These are phyloP conservation scores for Orientallactaga sibirica DNA, from an alignment of 2,797 vertebrate species.

Conservation along the genomic window DNA sequence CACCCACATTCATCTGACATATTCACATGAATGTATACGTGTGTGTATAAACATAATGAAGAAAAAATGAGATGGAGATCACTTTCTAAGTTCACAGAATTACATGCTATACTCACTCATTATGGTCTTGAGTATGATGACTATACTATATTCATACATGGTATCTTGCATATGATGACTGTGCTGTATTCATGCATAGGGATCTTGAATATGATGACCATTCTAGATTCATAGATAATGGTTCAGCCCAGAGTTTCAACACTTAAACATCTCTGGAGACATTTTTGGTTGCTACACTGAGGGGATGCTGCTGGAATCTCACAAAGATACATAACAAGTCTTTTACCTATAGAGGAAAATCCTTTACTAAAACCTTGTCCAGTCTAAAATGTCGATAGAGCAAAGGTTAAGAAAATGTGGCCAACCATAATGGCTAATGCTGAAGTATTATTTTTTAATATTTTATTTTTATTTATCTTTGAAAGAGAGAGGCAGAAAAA, in stretches of 20 bases:
- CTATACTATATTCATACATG: too few species aligned
- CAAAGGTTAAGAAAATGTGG: background rate
- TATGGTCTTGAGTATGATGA: too few species aligned
- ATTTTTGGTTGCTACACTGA: background rate
- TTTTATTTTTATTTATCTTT: background rate
- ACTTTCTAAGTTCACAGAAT: background rate
- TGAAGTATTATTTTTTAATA: background rate
- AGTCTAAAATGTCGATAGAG: background rate
- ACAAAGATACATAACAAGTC: background rate
- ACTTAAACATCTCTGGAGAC: background rate
- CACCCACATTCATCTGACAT: background rate
- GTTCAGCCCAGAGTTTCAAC: background rate
- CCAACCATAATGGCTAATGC: constrained; percentile 21
- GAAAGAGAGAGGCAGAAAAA: too few species aligned
- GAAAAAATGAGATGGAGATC: background rate
- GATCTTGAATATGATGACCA: too few species aligned
- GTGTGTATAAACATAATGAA: background rate
- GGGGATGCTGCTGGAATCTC: background rate
- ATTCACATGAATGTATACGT: background rate
- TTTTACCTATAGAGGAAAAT: background rate
- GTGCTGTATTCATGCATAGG: too few species aligned
- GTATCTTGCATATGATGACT: too few species aligned
- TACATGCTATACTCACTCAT: background rate
- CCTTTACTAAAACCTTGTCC: background rate
- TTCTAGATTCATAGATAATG: too few species aligned